Conservation (phyloP, 64 coral and sea anemone species). For the Actinia equina region DNA sequence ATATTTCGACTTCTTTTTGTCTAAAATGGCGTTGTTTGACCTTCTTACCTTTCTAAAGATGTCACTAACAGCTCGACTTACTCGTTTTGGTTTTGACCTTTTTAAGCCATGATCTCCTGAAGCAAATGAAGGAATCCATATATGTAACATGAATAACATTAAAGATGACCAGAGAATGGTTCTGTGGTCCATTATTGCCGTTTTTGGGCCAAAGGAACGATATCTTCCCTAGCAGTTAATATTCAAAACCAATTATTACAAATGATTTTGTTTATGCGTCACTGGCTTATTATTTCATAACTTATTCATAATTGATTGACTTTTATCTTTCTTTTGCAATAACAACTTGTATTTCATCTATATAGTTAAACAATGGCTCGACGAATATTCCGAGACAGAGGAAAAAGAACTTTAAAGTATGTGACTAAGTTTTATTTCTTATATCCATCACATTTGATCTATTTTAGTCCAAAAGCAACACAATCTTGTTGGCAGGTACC, state of each 20-base stretch:
- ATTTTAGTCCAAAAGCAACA: background rate
- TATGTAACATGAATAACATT: background rate
- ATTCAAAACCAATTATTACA: background rate
- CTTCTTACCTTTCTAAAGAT: slow-evolving; percentile 3
- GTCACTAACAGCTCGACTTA: background rate
- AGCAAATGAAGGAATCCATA: slow-evolving; percentile 1
- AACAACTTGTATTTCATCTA: background rate
- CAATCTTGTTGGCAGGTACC: background rate
- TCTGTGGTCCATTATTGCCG: background rate
- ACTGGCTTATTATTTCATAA: slow-evolving; percentile 22
- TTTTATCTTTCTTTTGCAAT: background rate
- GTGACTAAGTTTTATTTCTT: too few relatives aligned
- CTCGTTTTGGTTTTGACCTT: background rate
- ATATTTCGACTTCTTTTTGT: background rate
- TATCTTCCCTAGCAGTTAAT: background rate
- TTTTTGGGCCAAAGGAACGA: slow-evolving; percentile 19
- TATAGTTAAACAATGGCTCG: background rate
- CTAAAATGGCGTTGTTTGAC: background rate
- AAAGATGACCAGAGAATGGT: background rate
- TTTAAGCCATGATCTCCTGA: background rate
- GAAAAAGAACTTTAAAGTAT: background rate
- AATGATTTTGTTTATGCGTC: slow-evolving; percentile 17
- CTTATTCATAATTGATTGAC: slow-evolving; percentile 5
- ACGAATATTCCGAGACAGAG: too few relatives aligned
- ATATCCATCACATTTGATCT: background rate